These are phyloP conservation scores for Microvelia longipes DNA, from an alignment of 1,140 invertebrate species.

Conservation along the genomic window DNA sequence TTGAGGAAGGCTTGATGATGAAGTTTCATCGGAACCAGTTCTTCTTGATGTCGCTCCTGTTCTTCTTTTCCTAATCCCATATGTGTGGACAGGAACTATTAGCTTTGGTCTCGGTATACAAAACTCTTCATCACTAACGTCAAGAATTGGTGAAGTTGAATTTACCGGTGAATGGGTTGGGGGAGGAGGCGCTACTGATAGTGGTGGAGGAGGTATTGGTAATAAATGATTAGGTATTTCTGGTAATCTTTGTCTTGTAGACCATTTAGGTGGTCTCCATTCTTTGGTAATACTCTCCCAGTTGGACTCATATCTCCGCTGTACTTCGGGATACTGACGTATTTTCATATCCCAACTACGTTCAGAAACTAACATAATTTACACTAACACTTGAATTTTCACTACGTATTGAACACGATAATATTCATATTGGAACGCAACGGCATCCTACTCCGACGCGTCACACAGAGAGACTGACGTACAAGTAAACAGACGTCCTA, in stretches of 20 bases:
- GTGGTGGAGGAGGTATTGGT: slow-evolving; percentile 22
- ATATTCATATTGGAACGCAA: too few relatives aligned
- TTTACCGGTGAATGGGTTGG: slow-evolving; percentile 2
- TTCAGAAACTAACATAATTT: background rate
- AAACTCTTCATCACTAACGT: slow-evolving; percentile 39
- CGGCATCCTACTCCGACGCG: too few relatives aligned
- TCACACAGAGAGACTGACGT: too few relatives aligned
- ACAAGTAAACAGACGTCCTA: too few relatives aligned
- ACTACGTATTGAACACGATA: background rate
- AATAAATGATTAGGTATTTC: slow-evolving; percentile 19
- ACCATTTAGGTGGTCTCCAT: slow-evolving; percentile 15
- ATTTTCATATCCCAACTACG: background rate
- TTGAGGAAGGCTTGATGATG: slow-evolving; percentile 23
- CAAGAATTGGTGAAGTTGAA: background rate
- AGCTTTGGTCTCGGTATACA: slow-evolving; percentile 65
- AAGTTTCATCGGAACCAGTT: slow-evolving; percentile 31
- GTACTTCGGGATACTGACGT: slow-evolving; percentile 31
- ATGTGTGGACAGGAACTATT: slow-evolving; percentile 73
- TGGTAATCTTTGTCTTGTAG: slow-evolving; percentile 10
- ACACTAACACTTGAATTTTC: background rate
- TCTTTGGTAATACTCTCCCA: slow-evolving; percentile 47
- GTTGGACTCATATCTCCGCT: slow-evolving; percentile 67
- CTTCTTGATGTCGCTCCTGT: slow-evolving; percentile 50
- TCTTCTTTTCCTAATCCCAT: slow-evolving; percentile 54
- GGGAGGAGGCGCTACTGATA: slow-evolving; percentile 6